phyloP scores from a whole-genome alignment of 2,888 invertebrate species.

The Omphaloscelis lunosa region DNA sequence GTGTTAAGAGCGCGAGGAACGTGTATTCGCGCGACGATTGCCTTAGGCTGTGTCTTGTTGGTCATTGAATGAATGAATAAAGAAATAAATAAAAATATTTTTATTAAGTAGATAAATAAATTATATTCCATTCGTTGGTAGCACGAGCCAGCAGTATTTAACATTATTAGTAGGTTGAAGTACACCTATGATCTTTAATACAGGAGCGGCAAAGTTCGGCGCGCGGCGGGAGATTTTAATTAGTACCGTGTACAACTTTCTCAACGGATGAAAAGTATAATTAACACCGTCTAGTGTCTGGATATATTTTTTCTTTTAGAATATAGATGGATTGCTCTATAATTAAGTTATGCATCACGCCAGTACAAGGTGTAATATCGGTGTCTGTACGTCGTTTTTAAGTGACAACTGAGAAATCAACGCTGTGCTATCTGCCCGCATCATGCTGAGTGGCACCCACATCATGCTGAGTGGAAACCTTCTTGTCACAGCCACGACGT shows the following conservation, averaged over 20 bases:
- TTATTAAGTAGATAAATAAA: not conserved
- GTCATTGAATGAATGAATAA: no score
- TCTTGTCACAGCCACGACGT: not conserved
- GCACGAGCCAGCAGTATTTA: not conserved
- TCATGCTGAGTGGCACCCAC: not conserved
- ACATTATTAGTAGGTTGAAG: constrained; percentile 6
- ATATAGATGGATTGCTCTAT: not conserved
- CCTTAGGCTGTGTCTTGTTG: no score
- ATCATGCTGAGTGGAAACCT: not conserved
- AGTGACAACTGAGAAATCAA: not conserved
- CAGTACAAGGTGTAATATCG: not conserved
- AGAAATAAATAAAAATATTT: no score
- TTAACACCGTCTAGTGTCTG: constrained; percentile 25
- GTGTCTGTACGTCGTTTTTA: not conserved
- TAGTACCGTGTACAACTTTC: constrained; percentile 37
- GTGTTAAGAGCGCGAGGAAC: no score
- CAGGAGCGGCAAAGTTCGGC: constrained; percentile 27
- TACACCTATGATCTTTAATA: constrained; percentile 52
- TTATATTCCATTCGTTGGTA: not conserved
- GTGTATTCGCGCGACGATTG: no score
- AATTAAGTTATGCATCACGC: not conserved
- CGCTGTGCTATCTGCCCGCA: no score
- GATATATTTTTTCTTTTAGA: not conserved
- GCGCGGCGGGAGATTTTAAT: constrained; percentile 49
- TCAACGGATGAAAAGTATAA: constrained; percentile 35